Conservation (phyloP, 2,888 invertebrate genomes). For the Aleiodes alternator region DNA sequence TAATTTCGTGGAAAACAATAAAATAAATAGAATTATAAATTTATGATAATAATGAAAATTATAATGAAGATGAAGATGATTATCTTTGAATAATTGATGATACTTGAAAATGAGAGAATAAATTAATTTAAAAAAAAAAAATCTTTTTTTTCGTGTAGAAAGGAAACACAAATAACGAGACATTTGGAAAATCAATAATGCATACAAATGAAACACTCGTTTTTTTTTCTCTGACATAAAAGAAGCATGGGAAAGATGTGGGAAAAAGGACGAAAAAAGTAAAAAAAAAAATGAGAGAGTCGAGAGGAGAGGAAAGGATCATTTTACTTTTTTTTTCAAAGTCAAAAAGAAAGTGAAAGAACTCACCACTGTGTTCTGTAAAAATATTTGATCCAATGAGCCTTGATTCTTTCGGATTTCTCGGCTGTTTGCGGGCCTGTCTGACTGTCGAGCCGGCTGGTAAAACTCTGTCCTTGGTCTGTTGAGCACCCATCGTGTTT, state of each 20-base stretch:
- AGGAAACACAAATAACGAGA: slow-evolving; percentile 30
- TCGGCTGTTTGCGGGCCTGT: slow-evolving; percentile 85
- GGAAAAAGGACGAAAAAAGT: slow-evolving; percentile 31
- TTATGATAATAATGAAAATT: too few species aligned
- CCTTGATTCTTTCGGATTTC: slow-evolving; percentile 88
- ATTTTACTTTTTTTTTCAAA: neutral
- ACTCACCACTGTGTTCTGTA: slow-evolving; percentile 95
- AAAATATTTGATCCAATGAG: slow-evolving; percentile 93
- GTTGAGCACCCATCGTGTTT: slow-evolving; percentile 91
- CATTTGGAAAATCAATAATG: slow-evolving; percentile 42
- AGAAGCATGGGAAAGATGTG: slow-evolving; percentile 38
- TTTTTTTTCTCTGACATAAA: slow-evolving; percentile 39
- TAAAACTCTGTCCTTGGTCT: slow-evolving; percentile 91
- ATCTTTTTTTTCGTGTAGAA: slow-evolving; percentile 25
- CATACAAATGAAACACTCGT: slow-evolving; percentile 42
- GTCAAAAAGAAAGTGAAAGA: slow-evolving; percentile 3
- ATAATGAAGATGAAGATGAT: too few species aligned
- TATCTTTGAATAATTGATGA: slow-evolving; percentile 15
- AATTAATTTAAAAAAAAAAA: slow-evolving; percentile 32
- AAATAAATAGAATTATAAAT: too few species aligned
- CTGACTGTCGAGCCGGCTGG: slow-evolving; percentile 83
- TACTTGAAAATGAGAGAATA: slow-evolving; percentile 30
- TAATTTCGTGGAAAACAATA: too few species aligned
- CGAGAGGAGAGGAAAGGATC: neutral
- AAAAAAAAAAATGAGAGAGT: slow-evolving; percentile 13